These are phyloP conservation scores for Leptothorax acervorum DNA, from an alignment of 2,888 invertebrate genomes.

Conservation along the genomic window DNA sequence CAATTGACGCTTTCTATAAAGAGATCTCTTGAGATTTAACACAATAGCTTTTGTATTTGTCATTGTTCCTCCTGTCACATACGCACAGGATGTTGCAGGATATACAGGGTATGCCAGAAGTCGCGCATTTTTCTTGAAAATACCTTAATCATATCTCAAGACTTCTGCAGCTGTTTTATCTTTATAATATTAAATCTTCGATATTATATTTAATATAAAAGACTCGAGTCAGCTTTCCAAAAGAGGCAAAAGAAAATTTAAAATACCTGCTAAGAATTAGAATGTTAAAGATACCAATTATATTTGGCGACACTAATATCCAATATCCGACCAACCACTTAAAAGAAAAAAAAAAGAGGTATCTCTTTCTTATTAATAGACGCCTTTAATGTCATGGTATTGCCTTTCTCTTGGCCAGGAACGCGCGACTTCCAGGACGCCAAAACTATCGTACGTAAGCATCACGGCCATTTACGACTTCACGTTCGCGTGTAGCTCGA, in stretches of 20 bases:
- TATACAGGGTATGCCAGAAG: slow-evolving; percentile 16
- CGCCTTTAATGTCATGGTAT: not conserved
- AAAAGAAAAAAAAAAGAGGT: not conserved
- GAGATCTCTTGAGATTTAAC: slow-evolving; percentile 41
- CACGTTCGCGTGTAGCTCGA: slow-evolving; percentile 18
- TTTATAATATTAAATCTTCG: not conserved
- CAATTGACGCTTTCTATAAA: slow-evolving; percentile 52
- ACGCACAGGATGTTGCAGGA: not conserved
- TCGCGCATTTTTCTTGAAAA: slow-evolving; percentile 5
- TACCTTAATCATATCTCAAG: not conserved
- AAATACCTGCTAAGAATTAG: not conserved
- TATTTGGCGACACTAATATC: not conserved
- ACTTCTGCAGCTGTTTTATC: not conserved
- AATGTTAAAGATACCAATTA: not conserved
- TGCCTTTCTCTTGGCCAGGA: not conserved
- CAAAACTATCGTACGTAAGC: not conserved
- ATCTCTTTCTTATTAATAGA: not conserved
- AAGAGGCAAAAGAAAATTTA: not conserved
- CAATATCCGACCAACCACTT: not conserved
- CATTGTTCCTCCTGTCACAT: not conserved
- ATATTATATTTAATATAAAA: not conserved
- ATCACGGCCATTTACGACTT: slow-evolving; percentile 45
- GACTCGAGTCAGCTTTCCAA: not conserved
- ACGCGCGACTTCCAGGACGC: slow-evolving; percentile 32
- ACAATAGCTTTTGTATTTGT: slow-evolving; percentile 27